A percentile compares a stretch with the other conserved stretches of the same genome.
Evolutionary conservation across 2,797 vertebrate species (phyloP).

Genomic region (Erethizon dorsatum): DNA sequence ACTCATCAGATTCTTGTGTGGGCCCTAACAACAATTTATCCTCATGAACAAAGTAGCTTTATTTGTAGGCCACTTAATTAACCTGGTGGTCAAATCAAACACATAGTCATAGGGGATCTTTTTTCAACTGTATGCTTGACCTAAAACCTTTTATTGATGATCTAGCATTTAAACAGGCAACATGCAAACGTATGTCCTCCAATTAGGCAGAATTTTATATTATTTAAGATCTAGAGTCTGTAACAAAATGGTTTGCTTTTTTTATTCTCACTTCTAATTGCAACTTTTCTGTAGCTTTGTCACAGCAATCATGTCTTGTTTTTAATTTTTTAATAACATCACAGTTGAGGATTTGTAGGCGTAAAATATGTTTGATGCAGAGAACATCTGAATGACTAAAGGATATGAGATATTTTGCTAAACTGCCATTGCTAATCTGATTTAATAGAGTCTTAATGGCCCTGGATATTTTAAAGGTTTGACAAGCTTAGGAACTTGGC

Average conservation of each 20-base stretch:
- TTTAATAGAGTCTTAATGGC: conserved; percentile 52
- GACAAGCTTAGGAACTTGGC: conserved; percentile 65
- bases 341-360: conserved; percentile 52
- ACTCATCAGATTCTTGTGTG: neutral
- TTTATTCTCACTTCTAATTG: conserved; percentile 52
- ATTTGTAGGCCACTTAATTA: neutral
- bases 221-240: conserved; percentile 11
- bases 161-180: neutral
- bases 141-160: neutral
- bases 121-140: neutral
- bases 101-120: neutral
- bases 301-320: conserved; percentile 2
- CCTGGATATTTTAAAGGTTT: conserved; percentile 68
- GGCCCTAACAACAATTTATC: neutral
- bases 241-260: conserved; percentile 22
- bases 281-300: conserved; percentile 38
- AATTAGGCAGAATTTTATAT: neutral
- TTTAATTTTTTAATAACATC: conserved; percentile 18
- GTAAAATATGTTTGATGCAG: conserved; percentile 56
- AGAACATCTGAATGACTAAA: conserved; percentile 63
- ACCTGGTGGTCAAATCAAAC: neutral
- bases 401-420: conserved; percentile 62
- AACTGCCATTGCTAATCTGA: conserved; percentile 65
- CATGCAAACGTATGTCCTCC: neutral
- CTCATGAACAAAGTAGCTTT: conserved; percentile 35